Base-by-base conservation (phyloP, 2,113 vertebrate species). In the Toxostoma redivivum region DNA sequence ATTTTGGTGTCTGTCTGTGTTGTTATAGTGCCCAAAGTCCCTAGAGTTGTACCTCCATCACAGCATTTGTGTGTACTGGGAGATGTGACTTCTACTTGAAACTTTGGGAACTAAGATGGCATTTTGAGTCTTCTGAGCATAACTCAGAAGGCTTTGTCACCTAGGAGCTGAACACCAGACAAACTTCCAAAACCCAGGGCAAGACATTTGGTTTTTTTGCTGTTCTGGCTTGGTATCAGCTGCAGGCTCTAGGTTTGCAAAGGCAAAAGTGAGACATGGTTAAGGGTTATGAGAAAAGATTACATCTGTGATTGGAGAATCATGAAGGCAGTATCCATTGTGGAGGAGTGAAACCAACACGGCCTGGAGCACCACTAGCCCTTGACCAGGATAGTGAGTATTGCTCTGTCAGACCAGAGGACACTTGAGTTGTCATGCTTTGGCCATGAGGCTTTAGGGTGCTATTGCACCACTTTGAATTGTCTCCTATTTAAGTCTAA, bases 331-430 rank as follows among this genome's bases (percentile, higher is more conserved):
- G 1, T 64, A 25, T 48, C 22, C 51, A 2, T 47, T 80, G n/a
- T 50, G 35, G 62, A 70, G 22, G 22, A 62, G 25, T 44, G 47
- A 74, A 90, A 45, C 22, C 25, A 62, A 3, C 7, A 48, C 25
- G 9, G 9, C 66, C 21, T 64, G 50, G 14, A 71, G 23, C 62
- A 48, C 33, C 18, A 27, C 22, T 23, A 37, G 11, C 21, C 31
- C 14, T 78, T 1, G 1, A 3, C 22, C 25, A 28, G 42, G 6
- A 13, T 31, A n/a, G 9, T 37, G 30, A 66, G 25, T 1, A 3
- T 40, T 53, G 28, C 35, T 48, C 0, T 1, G 3, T 51, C 23
- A 42, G 35, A 64, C 27, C 8, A 38, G 56, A n/a, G 30, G 57
- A 15, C 0, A 2, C 14, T 4, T 4, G n/a, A 47, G 27, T 38